A percentile compares a stretch with the other conserved stretches of the same genome.
phyloP scores from a whole-genome alignment of 2,113 vertebrate species.

The Burhinus oedicnemus region DNA sequence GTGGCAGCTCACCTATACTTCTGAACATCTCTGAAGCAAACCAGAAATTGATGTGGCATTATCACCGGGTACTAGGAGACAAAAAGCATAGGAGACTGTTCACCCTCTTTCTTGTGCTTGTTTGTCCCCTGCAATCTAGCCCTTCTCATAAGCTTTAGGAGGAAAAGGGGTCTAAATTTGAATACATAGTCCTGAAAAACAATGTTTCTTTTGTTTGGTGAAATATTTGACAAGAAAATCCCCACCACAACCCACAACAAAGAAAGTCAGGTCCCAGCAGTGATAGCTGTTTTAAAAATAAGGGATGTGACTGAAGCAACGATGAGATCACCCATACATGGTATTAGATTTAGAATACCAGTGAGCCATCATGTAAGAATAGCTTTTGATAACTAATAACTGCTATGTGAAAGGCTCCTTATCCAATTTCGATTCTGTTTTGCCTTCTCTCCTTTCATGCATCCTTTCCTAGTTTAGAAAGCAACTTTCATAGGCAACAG shows the following conservation, averaged over 20 bases:
- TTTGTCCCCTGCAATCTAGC: background rate
- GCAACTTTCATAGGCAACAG: slow-evolving; percentile 18
- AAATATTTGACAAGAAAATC: background rate
- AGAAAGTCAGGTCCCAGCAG: background rate
- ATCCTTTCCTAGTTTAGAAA: slow-evolving; percentile 29
- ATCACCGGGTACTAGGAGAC: background rate
- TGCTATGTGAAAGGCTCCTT: slow-evolving; percentile 15
- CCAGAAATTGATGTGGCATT: background rate
- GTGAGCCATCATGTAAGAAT: slow-evolving; percentile 37
- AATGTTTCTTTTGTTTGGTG: background rate
- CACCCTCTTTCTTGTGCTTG: background rate
- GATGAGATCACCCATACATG: background rate
- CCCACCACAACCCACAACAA: background rate
- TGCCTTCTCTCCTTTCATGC: slow-evolving; percentile 27
- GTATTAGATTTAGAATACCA: slow-evolving; percentile 24
- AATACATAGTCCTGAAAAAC: background rate
- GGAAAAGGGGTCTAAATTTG: background rate
- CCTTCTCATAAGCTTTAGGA: background rate
- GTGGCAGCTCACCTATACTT: background rate
- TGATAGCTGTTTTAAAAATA: background rate
- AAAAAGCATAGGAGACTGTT: background rate
- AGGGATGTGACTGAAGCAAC: background rate
- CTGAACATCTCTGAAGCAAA: background rate
- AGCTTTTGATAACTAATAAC: slow-evolving; percentile 51
- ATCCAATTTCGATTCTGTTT: slow-evolving; percentile 40